Percentiles rank a stretch among this genome's conserved stretches.
These are phyloP conservation scores for Parasteatoda lunata DNA, from an alignment of 2,888 invertebrate species.

Conservation along the genomic window DNA sequence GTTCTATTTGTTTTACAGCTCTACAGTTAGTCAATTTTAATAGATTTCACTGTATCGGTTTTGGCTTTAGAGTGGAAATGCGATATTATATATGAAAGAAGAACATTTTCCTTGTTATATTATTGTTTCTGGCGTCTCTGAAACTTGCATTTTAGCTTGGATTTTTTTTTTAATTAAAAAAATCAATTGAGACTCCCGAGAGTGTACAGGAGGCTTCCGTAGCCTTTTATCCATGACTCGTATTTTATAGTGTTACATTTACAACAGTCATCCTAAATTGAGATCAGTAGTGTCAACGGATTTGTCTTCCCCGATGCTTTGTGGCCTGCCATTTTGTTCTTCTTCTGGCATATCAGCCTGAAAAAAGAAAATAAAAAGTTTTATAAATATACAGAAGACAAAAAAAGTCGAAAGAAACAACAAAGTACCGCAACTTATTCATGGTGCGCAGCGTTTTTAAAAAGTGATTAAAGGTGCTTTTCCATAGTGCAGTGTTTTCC, in stretches of 20 bases:
- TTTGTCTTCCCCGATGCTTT: slow-evolving; percentile 53
- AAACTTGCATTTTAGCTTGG: slow-evolving; percentile 5
- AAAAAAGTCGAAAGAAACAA: too few relatives aligned
- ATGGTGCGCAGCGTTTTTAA: too few relatives aligned
- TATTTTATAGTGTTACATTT: background rate
- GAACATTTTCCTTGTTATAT: too few relatives aligned
- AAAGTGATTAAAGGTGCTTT: too few relatives aligned
- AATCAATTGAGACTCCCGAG: background rate
- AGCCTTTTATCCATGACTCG: slow-evolving; percentile 34
- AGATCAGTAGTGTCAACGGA: slow-evolving; percentile 63
- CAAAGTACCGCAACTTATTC: too few relatives aligned
- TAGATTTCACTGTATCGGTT: too few relatives aligned
- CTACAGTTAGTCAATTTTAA: too few relatives aligned
- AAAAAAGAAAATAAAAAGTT: background rate
- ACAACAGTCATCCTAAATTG: slow-evolving; percentile 51
- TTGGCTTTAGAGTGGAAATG: too few relatives aligned
- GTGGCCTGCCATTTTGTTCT: slow-evolving; percentile 27
- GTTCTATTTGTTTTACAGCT: too few relatives aligned
- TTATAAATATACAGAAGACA: too few relatives aligned
- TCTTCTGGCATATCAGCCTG: slow-evolving; percentile 43
- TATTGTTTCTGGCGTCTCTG: slow-evolving; percentile 7
- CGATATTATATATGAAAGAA: too few relatives aligned
- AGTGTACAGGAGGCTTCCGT: slow-evolving; percentile 53
- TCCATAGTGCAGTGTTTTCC: too few relatives aligned
- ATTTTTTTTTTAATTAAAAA: slow-evolving; percentile 9